Conservation (phyloP, 2,797 vertebrate genomes). For the Prunella strophiata region DNA sequence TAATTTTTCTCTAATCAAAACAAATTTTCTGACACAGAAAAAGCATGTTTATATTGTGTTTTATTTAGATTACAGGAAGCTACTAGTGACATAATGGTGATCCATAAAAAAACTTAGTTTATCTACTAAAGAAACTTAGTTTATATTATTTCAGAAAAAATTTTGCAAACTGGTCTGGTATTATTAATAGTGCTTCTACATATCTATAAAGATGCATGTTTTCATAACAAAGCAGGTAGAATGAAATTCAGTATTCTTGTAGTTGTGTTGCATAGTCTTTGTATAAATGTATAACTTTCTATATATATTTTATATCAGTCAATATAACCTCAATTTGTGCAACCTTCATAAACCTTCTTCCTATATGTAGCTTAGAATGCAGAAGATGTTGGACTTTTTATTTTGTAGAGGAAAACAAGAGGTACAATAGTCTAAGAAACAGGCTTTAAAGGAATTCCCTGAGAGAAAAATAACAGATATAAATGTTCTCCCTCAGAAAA, state of each 20-base stretch:
- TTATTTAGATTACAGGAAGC: not conserved
- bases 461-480: not conserved
- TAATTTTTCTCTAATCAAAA: not conserved
- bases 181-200: not conserved
- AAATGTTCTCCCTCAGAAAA: not conserved
- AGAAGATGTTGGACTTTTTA: not conserved
- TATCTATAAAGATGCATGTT: not conserved
- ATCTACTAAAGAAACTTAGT: not conserved
- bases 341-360: fast-evolving
- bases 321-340: not conserved
- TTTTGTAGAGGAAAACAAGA: not conserved
- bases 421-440: not conserved
- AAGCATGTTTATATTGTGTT: not conserved
- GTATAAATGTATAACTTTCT: not conserved
- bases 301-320: not conserved
- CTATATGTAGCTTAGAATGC: not conserved
- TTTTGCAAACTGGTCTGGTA: not conserved
- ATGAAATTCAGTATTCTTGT: not conserved
- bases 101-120: not conserved
- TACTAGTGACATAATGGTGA: not conserved
- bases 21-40: not conserved
- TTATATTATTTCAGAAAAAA: not conserved
- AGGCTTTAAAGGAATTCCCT: not conserved
- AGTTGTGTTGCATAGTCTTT: not conserved
- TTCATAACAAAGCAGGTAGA: not conserved